Evolutionary conservation across 1,140 invertebrate species (phyloP).

Genomic region (Centruroides sculpturatus): DNA sequence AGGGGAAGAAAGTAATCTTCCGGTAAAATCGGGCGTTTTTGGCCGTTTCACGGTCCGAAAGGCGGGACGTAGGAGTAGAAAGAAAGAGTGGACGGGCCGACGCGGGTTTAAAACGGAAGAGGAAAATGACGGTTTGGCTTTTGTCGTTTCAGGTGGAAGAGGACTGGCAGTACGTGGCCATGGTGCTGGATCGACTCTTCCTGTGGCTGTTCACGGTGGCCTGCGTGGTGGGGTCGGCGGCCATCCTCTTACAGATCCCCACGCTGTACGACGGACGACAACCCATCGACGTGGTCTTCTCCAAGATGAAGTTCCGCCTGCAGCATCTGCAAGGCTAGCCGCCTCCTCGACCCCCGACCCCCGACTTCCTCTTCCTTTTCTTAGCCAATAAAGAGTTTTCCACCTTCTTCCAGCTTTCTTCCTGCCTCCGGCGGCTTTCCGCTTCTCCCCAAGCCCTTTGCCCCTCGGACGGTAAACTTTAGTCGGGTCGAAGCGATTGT

Average conservation of each 20-base stretch:
- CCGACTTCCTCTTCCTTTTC: neutral
- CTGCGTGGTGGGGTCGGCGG: slow-evolving; percentile 75
- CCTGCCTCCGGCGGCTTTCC: neutral
- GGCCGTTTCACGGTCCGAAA: no score
- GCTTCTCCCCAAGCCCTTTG: neutral
- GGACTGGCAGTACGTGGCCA: slow-evolving; percentile 20
- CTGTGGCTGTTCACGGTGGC: slow-evolving; percentile 92
- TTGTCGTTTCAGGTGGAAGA: slow-evolving; percentile 12
- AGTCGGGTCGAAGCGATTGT: slow-evolving; percentile 71
- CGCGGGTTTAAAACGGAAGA: no score
- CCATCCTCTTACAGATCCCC: slow-evolving; percentile 89
- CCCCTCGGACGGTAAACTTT: slow-evolving; percentile 42
- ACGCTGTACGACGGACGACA: slow-evolving; percentile 79
- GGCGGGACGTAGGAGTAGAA: no score
- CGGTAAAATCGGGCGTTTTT: no score
- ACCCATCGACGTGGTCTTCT: slow-evolving; percentile 69
- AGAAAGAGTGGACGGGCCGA: no score
- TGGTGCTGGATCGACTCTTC: slow-evolving; percentile 47
- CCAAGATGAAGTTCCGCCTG: slow-evolving; percentile 46
- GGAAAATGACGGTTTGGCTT: no score
- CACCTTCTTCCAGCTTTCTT: neutral
- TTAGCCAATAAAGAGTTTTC: neutral
- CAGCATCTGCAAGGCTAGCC: slow-evolving; percentile 4
- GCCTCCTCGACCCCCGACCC: neutral
- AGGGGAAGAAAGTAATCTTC: no score